Conservation (phyloP, 2,888 invertebrate species). For the Notodonta dromedarius region DNA sequence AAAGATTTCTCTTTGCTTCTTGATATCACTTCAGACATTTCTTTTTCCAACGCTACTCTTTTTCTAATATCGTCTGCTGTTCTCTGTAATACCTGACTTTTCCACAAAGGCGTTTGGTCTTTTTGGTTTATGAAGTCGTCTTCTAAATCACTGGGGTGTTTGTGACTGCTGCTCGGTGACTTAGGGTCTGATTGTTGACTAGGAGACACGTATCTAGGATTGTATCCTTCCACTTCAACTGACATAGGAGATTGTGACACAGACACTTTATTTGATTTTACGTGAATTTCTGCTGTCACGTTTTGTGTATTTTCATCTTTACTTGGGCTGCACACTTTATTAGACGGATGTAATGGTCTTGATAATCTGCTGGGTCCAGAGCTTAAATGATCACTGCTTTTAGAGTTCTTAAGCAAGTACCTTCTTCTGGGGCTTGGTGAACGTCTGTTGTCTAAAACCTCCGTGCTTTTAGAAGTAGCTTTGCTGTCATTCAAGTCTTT, state of each 20-base stretch:
- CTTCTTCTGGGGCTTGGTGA: slow-evolving; percentile 67
- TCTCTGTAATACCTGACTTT: slow-evolving; percentile 77
- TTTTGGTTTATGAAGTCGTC: slow-evolving; percentile 49
- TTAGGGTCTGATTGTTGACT: slow-evolving; percentile 66
- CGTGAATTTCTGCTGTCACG: slow-evolving; percentile 78
- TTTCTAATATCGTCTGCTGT: slow-evolving; percentile 77
- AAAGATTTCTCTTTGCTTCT: slow-evolving; percentile 63
- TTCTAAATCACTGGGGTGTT: slow-evolving; percentile 58
- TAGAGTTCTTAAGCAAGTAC: slow-evolving; percentile 66
- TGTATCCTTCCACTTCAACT: slow-evolving; percentile 61
- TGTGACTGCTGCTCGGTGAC: slow-evolving; percentile 56
- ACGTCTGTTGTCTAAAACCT: slow-evolving; percentile 66
- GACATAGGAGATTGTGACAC: slow-evolving; percentile 73
- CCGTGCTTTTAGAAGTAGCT: slow-evolving; percentile 81
- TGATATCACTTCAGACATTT: slow-evolving; percentile 64
- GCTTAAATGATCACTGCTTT: slow-evolving; percentile 74
- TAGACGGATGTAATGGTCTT: slow-evolving; percentile 57
- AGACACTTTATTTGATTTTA: slow-evolving; percentile 69
- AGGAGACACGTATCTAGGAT: slow-evolving; percentile 62
- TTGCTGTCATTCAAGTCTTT: slow-evolving; percentile 73
- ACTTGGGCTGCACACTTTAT: slow-evolving; percentile 44
- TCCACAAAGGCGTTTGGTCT: slow-evolving; percentile 64
- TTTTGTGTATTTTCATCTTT: slow-evolving; percentile 58
- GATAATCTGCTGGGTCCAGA: slow-evolving; percentile 65
- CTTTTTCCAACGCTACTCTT: slow-evolving; percentile 68